phyloP scores from a whole-genome alignment of 2,113 vertebrate genomes.

The Cyphomyrus plagiostoma region DNA sequence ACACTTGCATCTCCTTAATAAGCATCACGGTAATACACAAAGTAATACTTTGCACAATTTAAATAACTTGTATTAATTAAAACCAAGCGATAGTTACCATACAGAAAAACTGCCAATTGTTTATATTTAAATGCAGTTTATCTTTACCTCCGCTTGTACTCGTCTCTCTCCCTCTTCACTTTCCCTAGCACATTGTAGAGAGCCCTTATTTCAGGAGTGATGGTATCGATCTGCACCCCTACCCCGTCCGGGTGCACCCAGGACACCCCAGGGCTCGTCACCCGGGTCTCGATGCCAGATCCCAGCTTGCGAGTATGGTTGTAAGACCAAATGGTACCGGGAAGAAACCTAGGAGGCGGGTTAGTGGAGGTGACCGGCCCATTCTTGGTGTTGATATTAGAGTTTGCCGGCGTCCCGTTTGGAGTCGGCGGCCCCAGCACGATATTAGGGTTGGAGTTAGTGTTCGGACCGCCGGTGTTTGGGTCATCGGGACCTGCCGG shows the following conservation, averaged over 20 bases:
- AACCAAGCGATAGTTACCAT: not conserved
- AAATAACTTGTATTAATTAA: not conserved
- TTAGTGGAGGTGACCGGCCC: constrained; percentile 43
- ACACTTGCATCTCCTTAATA: not conserved
- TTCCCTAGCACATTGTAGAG: constrained; percentile 96
- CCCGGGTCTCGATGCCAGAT: constrained; percentile 71
- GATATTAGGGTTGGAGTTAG: constrained; percentile 30
- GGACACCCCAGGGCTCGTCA: constrained; percentile 83
- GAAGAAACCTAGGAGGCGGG: constrained; percentile 69
- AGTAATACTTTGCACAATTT: not conserved
- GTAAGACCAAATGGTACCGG: constrained; percentile 92
- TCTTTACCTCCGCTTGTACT: constrained; percentile 89
- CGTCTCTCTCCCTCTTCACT: constrained; percentile 90
- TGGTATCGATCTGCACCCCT: constrained; percentile 96
- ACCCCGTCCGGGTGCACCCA: constrained; percentile 94
- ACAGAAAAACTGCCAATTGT: not conserved
- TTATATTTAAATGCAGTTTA: too few relatives aligned
- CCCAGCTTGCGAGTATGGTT: constrained; percentile 80
- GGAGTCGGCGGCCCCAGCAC: constrained; percentile 57
- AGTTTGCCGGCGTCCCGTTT: constrained; percentile 49
- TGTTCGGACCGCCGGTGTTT: constrained; percentile 30
- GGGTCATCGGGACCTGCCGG: constrained; percentile 24
- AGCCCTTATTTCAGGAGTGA: constrained; percentile 94
- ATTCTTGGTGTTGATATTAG: constrained; percentile 28
- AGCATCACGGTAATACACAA: not conserved